phyloP scores from a whole-genome alignment of 2,113 vertebrate genomes.

The Urocitellus parryii region DNA sequence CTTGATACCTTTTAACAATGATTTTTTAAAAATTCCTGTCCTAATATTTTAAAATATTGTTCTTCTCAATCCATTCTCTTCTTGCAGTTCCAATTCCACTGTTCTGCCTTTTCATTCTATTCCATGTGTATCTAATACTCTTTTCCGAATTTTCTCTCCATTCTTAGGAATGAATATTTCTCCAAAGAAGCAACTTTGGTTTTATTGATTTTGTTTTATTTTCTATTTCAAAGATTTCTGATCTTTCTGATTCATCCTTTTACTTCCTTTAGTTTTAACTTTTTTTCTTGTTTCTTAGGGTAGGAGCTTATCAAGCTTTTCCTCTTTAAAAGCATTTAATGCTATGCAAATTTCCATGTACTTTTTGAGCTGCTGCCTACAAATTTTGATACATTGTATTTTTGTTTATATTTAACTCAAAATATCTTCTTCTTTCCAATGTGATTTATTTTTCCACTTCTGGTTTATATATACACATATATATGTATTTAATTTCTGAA shows the following conservation, averaged over 20 bases:
- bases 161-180: background rate
- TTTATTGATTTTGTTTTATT: background rate
- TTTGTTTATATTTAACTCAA: background rate
- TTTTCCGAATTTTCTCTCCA: background rate
- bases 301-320: background rate
- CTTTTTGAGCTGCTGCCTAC: background rate
- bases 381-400: background rate
- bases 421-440: background rate
- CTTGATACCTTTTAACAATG: background rate
- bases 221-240: background rate
- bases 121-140: background rate
- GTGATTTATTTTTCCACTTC: background rate
- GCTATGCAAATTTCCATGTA: background rate
- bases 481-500: background rate
- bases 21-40: background rate
- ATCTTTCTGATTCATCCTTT: background rate
- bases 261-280: background rate
- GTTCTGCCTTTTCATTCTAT: background rate
- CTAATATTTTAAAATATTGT: background rate
- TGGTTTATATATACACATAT: background rate
- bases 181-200: background rate
- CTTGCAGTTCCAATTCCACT: background rate
- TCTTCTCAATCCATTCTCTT: background rate
- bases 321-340: background rate
- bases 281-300: background rate